Base-by-base conservation (phyloP, 2,888 invertebrate genomes). In the Ennomos fuscantarius region DNA sequence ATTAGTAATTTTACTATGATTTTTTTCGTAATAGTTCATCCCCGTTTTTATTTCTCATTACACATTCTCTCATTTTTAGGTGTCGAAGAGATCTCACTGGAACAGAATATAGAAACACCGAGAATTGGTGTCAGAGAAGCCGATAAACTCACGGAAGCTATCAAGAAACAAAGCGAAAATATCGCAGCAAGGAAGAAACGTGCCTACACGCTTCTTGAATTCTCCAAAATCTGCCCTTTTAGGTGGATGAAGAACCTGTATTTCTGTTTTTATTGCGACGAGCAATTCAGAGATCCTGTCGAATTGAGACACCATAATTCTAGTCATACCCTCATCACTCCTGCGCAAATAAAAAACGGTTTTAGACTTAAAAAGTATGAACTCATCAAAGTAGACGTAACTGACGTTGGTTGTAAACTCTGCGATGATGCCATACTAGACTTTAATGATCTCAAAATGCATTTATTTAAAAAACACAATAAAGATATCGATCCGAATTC, bases 11-110 rank as follows among this genome's bases (percentile, higher is more conserved):
- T 24, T 24, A 24, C 6, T 24, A 24, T 3, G 3, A 2, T 3
- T 24, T 24, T 24, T 24, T 6, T 24, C 6, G 24, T 5, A 24
- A 24, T 24, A 24, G 6, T 24, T 24, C 24, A 0, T 24, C 24
- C 24, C 24, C 24, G 24, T 42, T 45, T 50, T 46, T 41, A 33
- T 56, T 44, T 45, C 55, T 56, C 41, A 56, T 42, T 46, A 57
- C 57, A 61, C 76, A 69, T 81, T 80, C 86, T 89, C 78, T 88
- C 78, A 78, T 86, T 89, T 89, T 83, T 90, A 90, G 89, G 88
- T 89, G 76, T 82, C 52, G 78, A 70, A 61, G 71, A 72, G 32
- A 49, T 37, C n/a, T 63, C 63, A 65, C 65, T 65, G 61, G 66
- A 60, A 40, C 58, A 66, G 50, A 11, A 31, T 3, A 70, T 35